Percentiles rank a stretch among this genome's conserved stretches.
These are phyloP conservation scores for Camponotus fellah DNA, from an alignment of 2,888 invertebrate genomes.

Conservation along the genomic window DNA sequence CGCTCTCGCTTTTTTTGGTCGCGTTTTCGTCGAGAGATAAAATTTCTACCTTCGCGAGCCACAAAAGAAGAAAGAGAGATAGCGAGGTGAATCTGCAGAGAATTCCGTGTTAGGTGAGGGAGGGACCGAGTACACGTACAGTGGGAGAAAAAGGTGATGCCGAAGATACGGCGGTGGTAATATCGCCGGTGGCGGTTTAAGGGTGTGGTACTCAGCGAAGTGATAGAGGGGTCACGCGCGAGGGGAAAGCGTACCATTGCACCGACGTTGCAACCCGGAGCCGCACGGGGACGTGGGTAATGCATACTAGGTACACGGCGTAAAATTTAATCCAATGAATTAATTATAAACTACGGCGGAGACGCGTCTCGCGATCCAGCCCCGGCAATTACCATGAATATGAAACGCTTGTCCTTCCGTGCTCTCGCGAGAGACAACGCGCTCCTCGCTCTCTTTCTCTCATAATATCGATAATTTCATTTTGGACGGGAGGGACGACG, in stretches of 20 bases:
- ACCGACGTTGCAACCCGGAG: conserved; percentile 23
- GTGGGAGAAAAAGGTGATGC: conserved; percentile 31
- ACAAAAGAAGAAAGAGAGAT: background rate
- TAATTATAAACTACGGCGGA: conserved; percentile 81
- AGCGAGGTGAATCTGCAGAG: conserved; percentile 7
- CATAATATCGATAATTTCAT: conserved; percentile 78
- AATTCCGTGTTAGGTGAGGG: background rate
- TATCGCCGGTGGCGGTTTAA: conserved; percentile 21
- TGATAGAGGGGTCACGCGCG: conserved; percentile 29
- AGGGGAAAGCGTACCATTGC: background rate
- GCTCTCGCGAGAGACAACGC: conserved; percentile 53
- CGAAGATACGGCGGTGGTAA: conserved; percentile 20
- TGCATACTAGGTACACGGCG: conserved; percentile 78
- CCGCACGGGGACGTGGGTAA: conserved; percentile 62
- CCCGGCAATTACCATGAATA: conserved; percentile 80
- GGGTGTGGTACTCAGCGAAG: background rate
- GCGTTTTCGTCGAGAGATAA: conserved; percentile 2
- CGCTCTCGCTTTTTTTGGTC: background rate
- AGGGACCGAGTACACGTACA: background rate
- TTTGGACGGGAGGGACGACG: conserved; percentile 50
- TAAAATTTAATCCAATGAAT: conserved; percentile 83
- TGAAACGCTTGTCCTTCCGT: conserved; percentile 70
- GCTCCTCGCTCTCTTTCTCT: conserved; percentile 63
- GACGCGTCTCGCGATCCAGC: conserved; percentile 71
- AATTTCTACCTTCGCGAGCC: background rate